Evolutionary conservation across 2,888 invertebrate genomes (phyloP), one percentile per base, ranked within the genome.

Genomic region (Panopea generosa): DNA sequence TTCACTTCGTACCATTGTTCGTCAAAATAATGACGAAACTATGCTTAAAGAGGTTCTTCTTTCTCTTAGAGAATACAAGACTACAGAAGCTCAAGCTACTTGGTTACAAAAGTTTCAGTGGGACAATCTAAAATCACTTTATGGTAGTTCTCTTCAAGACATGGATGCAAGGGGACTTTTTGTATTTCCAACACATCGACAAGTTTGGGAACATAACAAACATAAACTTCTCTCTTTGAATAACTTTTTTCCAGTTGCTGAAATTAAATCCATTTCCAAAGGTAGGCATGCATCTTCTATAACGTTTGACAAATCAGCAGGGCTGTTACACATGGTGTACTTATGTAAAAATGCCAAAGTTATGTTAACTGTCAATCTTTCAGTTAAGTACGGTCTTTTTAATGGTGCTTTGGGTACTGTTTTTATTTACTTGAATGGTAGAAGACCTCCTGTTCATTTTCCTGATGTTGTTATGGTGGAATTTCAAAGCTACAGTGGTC

Each of bases 401-500:
- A 83, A 83, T 79, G 78, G 78, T 22, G 47, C 76, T 3, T 24
- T 62, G 22, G 83, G 78, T 0, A 68, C n/a, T n/a, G n/a, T 11
- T 49, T 62, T 82, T 20, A 24, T 83, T 7, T 83, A 83, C 26
- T 47, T 61, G 2, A 9, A 50, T 52, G 74, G 61, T 22, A 56
- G 38, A 24, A 60, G 22, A 24, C 74, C 72, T 47, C n/a, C 18
- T n/a, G 59, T 57, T 14, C 38, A 59, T n/a, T 50, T 73, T 20
- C 77, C 82, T n/a, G 55, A 60, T 57, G 78, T 75, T 27, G 75
- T 83, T 2, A 77, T 82, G 69, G 82, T 84, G 1, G 55, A 77
- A 14, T 82, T 80, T 53, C 22, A 16, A 9, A 71, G 56, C 11
- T 69, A 76, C 29, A 57, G 47, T 33, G 75, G 79, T 24, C 72